Base-by-base conservation (phyloP, 2,888 invertebrate genomes). In the Mesorhabditis spiculigera region DNA sequence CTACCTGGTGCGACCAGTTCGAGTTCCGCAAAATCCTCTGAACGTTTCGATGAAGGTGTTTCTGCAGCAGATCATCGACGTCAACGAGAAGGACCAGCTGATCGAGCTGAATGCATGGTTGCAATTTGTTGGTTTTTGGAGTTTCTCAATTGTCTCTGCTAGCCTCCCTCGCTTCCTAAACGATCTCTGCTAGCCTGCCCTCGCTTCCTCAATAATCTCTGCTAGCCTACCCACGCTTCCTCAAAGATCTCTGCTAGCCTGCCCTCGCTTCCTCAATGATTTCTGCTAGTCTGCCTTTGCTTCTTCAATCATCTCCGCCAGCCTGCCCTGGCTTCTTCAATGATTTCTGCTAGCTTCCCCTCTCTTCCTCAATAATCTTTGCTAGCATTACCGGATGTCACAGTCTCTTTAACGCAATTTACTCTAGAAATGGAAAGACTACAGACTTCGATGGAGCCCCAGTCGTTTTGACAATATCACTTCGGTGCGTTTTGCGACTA, bases 391-490 rank as follows among this genome's bases (percentile, higher is more conserved):
- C 28, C 28, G 1, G 28, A 28, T 28, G 28, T 28, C 28, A 28
- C 28, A 1, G 28, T 28, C 28, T 4, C 8, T 50, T 50, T 50
- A 13, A 50, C 13, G 2, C 13, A 8, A 10, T 13, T n/a, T 43
- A 44, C 71, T 64, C 43, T 41, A 79, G 79, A 73, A 74, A 16
- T 80, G 80, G 80, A 74, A 70, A 10, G 80, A 80, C 69, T 80
- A 78, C 58, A 76, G 80, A 16, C 73, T 80, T 6, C 71, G 72
- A 43, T 83, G 83, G 83, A 72, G 76, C 42, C 80, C 83, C 5
- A 44, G 64, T 0, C 69, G 77, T 43, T 82, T 77, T 68, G 80
- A 79, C 41, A 78, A 80, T 28, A 80, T 82, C 41, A 71, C 73
- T 45, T 73, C 77, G 4, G 71, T 82, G 5, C 73, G 82, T 5